Conservation (phyloP, 2,888 invertebrate genomes). For the Antitype chi region DNA sequence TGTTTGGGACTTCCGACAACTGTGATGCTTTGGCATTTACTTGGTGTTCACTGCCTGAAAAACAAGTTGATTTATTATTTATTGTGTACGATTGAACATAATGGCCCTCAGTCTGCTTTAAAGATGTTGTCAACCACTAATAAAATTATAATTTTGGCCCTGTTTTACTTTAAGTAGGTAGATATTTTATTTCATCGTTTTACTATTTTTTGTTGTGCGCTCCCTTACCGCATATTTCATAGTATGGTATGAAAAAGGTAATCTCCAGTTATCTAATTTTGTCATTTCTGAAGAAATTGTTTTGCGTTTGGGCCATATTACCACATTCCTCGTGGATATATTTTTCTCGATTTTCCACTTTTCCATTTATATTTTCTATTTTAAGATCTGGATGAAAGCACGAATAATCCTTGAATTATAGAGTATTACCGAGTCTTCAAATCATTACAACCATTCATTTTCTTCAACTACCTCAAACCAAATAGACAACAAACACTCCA, state of each 20-base stretch:
- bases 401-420: neutral
- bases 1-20: constrained; percentile 84
- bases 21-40: constrained; percentile 70
- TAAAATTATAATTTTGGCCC: constrained; percentile 28
- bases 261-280: neutral
- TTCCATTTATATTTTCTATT: neutral
- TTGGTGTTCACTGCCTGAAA: constrained; percentile 64
- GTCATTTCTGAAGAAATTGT: neutral
- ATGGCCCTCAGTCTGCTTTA: constrained; percentile 26
- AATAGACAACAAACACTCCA: constrained; percentile 49
- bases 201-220: neutral
- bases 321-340: neutral
- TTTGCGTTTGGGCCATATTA: neutral
- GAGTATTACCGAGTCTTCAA: neutral
- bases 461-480: constrained; percentile 56
- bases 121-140: constrained; percentile 52
- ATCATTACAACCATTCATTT: neutral
- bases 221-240: neutral
- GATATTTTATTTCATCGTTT: neutral
- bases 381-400: neutral
- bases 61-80: constrained; percentile 65
- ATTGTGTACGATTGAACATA: constrained; percentile 49
- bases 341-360: neutral
- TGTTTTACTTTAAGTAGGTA: neutral
- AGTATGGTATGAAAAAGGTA: neutral